Evolutionary conservation across 2,888 invertebrate species (phyloP), one percentile per base, ranked within the genome.

Genomic region (Nomada hirtipes): DNA sequence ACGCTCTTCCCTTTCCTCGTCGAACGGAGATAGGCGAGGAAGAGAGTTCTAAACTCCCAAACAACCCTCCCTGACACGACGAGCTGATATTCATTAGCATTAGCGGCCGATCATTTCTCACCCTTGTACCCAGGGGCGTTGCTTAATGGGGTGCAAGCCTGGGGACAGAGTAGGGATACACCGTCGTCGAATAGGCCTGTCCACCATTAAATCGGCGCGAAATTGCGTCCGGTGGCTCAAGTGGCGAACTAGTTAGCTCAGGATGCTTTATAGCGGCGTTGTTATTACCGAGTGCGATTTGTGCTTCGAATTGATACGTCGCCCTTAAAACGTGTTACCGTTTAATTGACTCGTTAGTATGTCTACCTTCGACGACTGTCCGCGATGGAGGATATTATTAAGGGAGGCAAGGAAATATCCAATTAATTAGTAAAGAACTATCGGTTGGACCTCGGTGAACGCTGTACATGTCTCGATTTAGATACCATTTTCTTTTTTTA

Each of bases 61-160:
- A 84, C 83, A 86, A 84, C 84, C 88, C 84, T 86, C 86, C 86
- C 68, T 82, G 85, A 78, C 83, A 89, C 85, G 85, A 86, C 85
- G 81, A 87, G 86, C 87, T 87, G 89, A 91, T 91, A 92, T 92
- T 92, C 92, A 92, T 92, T 92, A 92, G 90, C 90, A 91, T 91
- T 90, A 91, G 90, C 91, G 91, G 89, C 90, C 91, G 89, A 92
- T 92, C 91, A 91, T 91, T 92, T 92, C 89, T 90, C 90, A 91
- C 90, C 89, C 89, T 89, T 89, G 90, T 89, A 88, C 82, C 85
- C 81, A 80, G 84, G 85, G 89, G 88, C 89, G 87, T 83, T 85
- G 88, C 82, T 90, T 87, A 91, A 91, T 90, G 91, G 91, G 89
- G 89, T 89, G 89, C 88, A 85, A 89, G 87, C 84, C 83, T 74